These are phyloP conservation scores for Rhinopomastus cyanomelas DNA, from an alignment of 2,113 vertebrate species.

Conservation along the genomic window DNA sequence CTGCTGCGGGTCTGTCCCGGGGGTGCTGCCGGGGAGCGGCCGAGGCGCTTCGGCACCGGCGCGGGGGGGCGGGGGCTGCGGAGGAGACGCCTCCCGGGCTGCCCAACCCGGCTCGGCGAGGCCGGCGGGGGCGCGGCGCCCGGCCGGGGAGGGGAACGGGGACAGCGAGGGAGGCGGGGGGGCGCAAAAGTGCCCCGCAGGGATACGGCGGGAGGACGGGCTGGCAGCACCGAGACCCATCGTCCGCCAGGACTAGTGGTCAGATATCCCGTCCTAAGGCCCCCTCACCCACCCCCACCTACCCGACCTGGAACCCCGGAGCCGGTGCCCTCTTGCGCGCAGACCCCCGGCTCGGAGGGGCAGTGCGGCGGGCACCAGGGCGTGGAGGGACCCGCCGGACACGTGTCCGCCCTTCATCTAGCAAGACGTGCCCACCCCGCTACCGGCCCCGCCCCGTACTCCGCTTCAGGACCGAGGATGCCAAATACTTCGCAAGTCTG, in stretches of 20 bases:
- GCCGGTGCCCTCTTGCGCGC: background rate
- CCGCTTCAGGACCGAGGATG: background rate
- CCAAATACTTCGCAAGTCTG: background rate
- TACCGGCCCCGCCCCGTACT: background rate
- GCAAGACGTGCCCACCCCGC: fast-evolving
- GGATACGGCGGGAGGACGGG: no score
- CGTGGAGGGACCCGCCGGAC: background rate
- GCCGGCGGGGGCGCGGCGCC: conserved; percentile 31
- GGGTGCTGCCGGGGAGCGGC: conserved; percentile 25
- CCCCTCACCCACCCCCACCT: background rate
- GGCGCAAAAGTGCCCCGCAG: background rate
- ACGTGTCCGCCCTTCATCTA: background rate
- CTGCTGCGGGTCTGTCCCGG: conserved; percentile 15
- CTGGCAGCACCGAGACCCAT: no score
- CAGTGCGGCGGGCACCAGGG: background rate
- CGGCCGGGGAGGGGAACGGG: background rate
- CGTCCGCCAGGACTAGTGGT: background rate
- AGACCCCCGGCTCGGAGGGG: background rate
- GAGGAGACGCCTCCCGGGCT: conserved; percentile 21
- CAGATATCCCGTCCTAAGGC: background rate
- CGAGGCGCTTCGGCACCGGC: conserved; percentile 26
- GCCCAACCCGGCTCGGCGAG: conserved; percentile 43
- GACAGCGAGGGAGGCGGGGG: background rate
- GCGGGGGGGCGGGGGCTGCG: conserved; percentile 44
- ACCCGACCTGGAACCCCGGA: background rate